Conservation (phyloP, 2,888 invertebrate genomes). For the Idaea biselata region DNA sequence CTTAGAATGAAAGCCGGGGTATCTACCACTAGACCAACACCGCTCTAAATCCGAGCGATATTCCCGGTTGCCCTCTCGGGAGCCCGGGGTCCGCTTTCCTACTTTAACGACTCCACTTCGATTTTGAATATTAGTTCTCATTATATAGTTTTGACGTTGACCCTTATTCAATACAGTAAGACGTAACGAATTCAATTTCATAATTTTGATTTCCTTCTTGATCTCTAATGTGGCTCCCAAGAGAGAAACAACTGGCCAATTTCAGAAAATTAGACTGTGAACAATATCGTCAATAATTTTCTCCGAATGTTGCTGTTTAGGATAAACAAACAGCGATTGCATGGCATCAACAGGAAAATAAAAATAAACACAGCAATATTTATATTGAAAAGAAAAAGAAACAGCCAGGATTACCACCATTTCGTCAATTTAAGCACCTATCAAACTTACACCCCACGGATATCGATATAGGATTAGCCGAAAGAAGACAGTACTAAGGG, state of each 20-base stretch:
- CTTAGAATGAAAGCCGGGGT: no score
- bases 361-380: background rate
- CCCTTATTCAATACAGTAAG: no score
- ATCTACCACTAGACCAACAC: no score
- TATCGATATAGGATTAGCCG: background rate
- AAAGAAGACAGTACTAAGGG: slow-evolving; percentile 17
- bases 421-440: background rate
- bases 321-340: background rate
- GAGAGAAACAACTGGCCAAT: background rate
- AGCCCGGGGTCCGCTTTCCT: no score
- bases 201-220: background rate
- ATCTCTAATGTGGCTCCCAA: background rate
- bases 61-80: no score
- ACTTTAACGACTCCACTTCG: no score
- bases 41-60: no score
- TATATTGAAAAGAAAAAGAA: background rate
- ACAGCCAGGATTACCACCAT: background rate
- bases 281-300: background rate
- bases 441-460: background rate
- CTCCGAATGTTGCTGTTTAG: background rate
- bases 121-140: no score
- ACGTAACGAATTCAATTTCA: background rate
- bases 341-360: background rate
- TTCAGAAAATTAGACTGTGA: background rate
- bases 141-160: no score